phyloP scores from a whole-genome alignment of 2,113 vertebrate genomes.

The Taxidea taxus region DNA sequence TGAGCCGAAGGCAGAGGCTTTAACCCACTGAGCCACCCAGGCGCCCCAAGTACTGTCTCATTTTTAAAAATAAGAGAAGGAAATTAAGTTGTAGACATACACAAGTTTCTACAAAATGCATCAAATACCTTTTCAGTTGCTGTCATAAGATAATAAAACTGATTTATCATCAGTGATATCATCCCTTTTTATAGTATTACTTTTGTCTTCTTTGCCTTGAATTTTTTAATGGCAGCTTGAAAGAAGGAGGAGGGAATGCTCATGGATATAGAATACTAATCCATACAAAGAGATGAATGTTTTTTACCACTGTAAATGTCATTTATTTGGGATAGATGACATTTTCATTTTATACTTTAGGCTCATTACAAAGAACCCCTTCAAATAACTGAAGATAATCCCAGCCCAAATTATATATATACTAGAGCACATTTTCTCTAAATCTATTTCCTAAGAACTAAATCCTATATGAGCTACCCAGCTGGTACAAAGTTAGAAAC shows the following conservation, averaged over 20 bases:
- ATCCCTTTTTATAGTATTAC: not conserved
- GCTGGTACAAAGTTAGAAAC: slow-evolving; percentile 15
- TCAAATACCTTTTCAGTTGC: not conserved
- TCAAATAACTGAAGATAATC: slow-evolving; percentile 47
- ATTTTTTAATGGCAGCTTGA: slow-evolving; percentile 26
- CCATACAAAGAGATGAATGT: not conserved
- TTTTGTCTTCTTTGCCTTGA: slow-evolving; percentile 44
- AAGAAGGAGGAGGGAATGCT: not conserved
- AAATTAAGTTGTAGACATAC: not conserved
- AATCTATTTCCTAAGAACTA: slow-evolving; percentile 10
- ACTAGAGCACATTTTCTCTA: not conserved
- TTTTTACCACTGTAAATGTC: not conserved
- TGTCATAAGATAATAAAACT: not conserved
- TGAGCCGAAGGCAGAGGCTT: too few relatives aligned
- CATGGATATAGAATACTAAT: not conserved
- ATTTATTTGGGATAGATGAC: slow-evolving; percentile 15
- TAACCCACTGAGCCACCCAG: too few relatives aligned
- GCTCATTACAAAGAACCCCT: slow-evolving; percentile 48
- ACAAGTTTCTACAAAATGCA: not conserved
- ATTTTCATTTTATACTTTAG: slow-evolving; percentile 50
- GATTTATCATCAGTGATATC: not conserved
- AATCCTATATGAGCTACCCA: slow-evolving; percentile 16
- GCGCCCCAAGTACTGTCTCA: not conserved
- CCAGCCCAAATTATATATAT: not conserved
- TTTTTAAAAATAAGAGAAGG: not conserved